Conservation (phyloP, 2,797 vertebrate genomes). For the Mormyrops attenuatus region DNA sequence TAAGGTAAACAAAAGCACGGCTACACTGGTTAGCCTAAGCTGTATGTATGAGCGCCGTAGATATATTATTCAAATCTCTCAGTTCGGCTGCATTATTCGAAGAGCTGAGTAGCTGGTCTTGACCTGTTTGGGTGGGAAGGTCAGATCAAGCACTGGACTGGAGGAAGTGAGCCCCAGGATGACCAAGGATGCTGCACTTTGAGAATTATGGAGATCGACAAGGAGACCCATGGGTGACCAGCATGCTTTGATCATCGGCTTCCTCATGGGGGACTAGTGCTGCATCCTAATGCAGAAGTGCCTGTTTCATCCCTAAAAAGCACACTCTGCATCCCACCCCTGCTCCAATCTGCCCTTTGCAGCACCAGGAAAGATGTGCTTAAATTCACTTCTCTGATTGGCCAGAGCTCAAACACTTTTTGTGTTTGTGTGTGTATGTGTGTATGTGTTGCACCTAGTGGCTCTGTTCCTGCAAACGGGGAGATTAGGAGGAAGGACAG, state of each 20-base stretch:
- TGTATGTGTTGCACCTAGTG: neutral
- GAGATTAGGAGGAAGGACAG: conserved; percentile 55
- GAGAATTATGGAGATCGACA: neutral
- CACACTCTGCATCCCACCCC: neutral
- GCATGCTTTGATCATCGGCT: neutral
- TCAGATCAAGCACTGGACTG: neutral
- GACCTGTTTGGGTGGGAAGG: neutral
- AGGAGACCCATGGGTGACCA: neutral
- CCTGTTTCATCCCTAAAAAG: neutral
- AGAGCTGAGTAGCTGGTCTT: neutral
- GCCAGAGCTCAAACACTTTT: neutral
- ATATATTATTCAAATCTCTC: neutral
- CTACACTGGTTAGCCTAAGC: neutral
- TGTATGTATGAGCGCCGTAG: neutral
- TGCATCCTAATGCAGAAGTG: neutral
- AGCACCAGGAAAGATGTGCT: conserved; percentile 35
- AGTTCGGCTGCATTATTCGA: neutral
- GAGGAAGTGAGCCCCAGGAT: neutral
- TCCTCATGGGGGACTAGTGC: neutral
- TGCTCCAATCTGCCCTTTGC: neutral
- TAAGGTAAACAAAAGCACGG: neutral
- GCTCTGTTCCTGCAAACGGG: conserved; percentile 48
- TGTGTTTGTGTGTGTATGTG: neutral
- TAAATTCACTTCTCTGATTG: conserved; percentile 28
- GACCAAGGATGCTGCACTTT: neutral